Base-by-base conservation (phyloP, 1,140 invertebrate species). In the Zaprionus camerounensis region DNA sequence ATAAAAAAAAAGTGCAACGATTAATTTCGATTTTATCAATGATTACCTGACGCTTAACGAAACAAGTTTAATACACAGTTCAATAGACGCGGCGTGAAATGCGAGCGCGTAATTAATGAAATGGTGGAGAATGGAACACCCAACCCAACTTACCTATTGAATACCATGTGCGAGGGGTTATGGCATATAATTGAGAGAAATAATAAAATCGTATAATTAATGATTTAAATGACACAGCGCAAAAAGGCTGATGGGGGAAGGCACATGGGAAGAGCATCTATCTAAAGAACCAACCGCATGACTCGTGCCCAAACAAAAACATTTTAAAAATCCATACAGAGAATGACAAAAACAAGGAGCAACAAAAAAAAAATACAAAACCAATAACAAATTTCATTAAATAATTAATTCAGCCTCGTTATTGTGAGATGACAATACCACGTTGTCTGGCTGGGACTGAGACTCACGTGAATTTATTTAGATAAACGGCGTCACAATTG, bases 381-480 rank as follows among this genome's bases (percentile, higher is more conserved):
- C 51, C 26, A 61, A 55, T 57, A 62, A 61, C 55, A 71, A 76
- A 71, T 71, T 76, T 65, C 61, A 66, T 71, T 71, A 76, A 74
- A 65, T 70, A 78, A 75, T 78, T 70, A 75, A 78, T 65, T 65
- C 38, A 75, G 66, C 55, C 66, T 78, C 59, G 64, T 74, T 74
- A 78, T 57, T 73, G 20, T 49, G 70, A 62, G 63, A 56, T 62
- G 46, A 12, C 46, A 24, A 51, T n/a, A 56, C 41, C 41, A 46
- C 2, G 41, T 51, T 57, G 67, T 71, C 59, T 71, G 17, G 58
- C n/a, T 17, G 67, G 44, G 4, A 34, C 9, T 17, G 56, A 51
- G 46, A 36, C 53, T 78, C 76, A 78, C 71, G 76, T 78, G 71
- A 78, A 69, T 75, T 78, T 75, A 61, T 78, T 78, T 78, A 78